Conservation (phyloP, 2,888 invertebrate genomes). For the Cyclophora punctaria region DNA sequence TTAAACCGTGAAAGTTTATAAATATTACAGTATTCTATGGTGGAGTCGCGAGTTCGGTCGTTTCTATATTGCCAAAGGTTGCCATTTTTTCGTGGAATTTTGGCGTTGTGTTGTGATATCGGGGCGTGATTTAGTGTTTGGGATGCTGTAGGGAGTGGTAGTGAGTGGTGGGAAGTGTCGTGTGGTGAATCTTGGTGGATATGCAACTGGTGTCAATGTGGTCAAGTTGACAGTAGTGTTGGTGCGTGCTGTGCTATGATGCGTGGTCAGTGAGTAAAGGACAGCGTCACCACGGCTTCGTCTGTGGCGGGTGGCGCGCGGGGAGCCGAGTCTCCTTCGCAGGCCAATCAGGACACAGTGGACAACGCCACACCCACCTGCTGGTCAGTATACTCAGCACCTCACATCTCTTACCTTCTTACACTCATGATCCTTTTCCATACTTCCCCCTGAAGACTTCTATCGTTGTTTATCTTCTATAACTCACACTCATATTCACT, state of each 20-base stretch:
- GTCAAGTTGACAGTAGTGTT: slow-evolving; percentile 72
- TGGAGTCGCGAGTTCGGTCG: slow-evolving; percentile 56
- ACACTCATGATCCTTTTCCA: background rate
- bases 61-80: slow-evolving; percentile 63
- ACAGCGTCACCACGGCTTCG: slow-evolving; percentile 70
- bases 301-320: slow-evolving; percentile 72
- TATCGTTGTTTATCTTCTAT: too few relatives aligned
- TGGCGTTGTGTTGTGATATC: slow-evolving; percentile 54
- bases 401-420: background rate
- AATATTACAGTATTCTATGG: slow-evolving; percentile 70
- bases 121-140: slow-evolving; percentile 54
- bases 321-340: slow-evolving; percentile 75
- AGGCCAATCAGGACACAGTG: slow-evolving; percentile 72
- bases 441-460: background rate
- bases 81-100: slow-evolving; percentile 70
- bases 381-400: slow-evolving; percentile 47
- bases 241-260: slow-evolving; percentile 75
- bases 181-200: slow-evolving; percentile 61
- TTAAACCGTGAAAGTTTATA: slow-evolving; percentile 73
- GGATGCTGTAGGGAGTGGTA: slow-evolving; percentile 24
- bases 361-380: slow-evolving; percentile 70
- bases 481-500: background rate
- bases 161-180: slow-evolving; percentile 10
- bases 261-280: slow-evolving; percentile 53
- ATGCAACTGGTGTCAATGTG: slow-evolving; percentile 72